phyloP scores from a whole-genome alignment of 2,797 vertebrate species.

The Ispidina picta region DNA sequence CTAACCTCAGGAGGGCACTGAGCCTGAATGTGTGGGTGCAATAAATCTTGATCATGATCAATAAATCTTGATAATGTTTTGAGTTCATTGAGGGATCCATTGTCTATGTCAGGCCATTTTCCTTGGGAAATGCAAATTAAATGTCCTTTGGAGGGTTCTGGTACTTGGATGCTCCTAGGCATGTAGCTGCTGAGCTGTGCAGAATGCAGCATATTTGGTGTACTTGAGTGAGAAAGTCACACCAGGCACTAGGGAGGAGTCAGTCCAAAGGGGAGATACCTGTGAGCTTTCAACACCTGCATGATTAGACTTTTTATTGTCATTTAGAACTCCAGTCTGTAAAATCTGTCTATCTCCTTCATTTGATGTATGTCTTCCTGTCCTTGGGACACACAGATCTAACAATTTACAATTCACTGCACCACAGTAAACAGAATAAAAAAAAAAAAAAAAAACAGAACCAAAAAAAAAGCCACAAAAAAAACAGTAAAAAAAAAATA shows the following conservation, averaged over 20 bases:
- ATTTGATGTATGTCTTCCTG: background rate
- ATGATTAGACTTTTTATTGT: slow-evolving; percentile 7
- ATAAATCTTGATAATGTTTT: background rate
- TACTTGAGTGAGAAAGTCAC: background rate
- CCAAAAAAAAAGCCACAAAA: background rate
- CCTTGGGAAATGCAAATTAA: background rate
- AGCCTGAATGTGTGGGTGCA: background rate
- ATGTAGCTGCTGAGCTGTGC: background rate
- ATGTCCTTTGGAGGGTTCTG: background rate
- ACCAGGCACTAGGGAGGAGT: background rate
- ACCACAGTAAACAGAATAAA: background rate
- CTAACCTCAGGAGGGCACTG: background rate
- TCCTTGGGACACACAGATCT: background rate
- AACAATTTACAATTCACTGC: slow-evolving; percentile 23
- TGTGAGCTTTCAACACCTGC: background rate
- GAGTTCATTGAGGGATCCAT: background rate
- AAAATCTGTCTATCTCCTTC: slow-evolving; percentile 17
- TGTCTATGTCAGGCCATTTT: background rate
- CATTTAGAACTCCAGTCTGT: background rate
- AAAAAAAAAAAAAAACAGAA: background rate
- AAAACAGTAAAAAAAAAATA: background rate
- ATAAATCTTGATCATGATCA: background rate
- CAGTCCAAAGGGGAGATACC: background rate
- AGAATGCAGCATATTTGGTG: background rate
- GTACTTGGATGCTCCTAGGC: background rate